Conservation (phyloP, 1,140 invertebrate species). For the Drosophila setifemur region DNA sequence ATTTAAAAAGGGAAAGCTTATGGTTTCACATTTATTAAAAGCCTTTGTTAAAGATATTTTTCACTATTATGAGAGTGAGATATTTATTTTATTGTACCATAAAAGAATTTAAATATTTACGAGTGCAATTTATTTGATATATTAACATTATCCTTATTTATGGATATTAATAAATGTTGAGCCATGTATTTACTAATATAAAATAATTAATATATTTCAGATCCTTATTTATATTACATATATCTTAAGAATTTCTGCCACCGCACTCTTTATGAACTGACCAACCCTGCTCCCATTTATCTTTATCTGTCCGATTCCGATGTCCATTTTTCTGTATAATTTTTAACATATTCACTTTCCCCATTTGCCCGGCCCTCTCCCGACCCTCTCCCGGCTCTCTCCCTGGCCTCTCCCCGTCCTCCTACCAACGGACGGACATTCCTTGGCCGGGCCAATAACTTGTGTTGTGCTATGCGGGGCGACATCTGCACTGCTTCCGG, state of each 20-base stretch:
- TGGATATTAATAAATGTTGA: too few relatives aligned
- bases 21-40: neutral
- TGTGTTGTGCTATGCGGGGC: constrained; percentile 45
- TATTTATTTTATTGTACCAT: too few relatives aligned
- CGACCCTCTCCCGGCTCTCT: too few relatives aligned
- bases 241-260: neutral
- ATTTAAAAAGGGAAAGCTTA: neutral
- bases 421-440: too few relatives aligned
- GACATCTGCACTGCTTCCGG: constrained; percentile 75
- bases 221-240: neutral
- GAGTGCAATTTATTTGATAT: too few relatives aligned
- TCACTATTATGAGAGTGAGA: too few relatives aligned
- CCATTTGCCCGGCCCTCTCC: neutral
- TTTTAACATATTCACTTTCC: neutral
- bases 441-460: constrained; percentile 45
- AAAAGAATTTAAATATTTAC: too few relatives aligned
- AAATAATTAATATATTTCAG: neutral
- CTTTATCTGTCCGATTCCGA: neutral
- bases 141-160: too few relatives aligned
- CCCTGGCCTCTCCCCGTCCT: too few relatives aligned
- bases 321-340: too few relatives aligned
- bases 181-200: too few relatives aligned
- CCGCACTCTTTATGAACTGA: neutral
- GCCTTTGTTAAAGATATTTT: neutral
- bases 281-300: neutral